phyloP scores from a whole-genome alignment of 2,797 vertebrate species.

The Oceanodroma leucorhoa region DNA sequence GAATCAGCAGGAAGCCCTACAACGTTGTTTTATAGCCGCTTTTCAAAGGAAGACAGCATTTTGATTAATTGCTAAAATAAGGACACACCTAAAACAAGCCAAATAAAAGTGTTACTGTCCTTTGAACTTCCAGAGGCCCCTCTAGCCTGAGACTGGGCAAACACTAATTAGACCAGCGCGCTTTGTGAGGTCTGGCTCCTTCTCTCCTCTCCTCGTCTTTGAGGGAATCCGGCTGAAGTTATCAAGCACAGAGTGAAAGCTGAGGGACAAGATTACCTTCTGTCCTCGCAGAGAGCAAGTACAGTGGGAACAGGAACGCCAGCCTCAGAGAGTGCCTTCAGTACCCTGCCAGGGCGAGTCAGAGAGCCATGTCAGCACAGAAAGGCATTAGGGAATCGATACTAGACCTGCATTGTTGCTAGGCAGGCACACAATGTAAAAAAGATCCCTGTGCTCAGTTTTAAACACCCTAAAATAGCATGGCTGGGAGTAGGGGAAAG shows the following conservation, averaged over 20 bases:
- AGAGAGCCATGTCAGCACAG: conserved; percentile 10
- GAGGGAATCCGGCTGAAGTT: not conserved
- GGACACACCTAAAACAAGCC: not conserved
- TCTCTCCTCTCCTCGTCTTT: not conserved
- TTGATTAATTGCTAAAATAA: not conserved
- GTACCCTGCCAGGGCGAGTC: conserved; percentile 68
- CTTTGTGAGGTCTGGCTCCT: not conserved
- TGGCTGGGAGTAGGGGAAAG: not conserved
- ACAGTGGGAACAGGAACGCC: conserved; percentile 80
- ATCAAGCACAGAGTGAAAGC: not conserved
- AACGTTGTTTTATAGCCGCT: not conserved
- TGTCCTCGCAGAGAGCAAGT: conserved; percentile 77
- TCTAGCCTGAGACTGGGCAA: not conserved
- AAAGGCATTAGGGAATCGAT: not conserved
- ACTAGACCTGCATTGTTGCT: not conserved
- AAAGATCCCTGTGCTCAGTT: not conserved
- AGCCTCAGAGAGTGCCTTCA: conserved; percentile 75
- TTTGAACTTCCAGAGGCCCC: not conserved
- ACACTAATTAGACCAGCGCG: not conserved
- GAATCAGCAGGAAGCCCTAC: not conserved
- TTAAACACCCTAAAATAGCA: not conserved
- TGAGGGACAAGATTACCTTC: conserved; percentile 65
- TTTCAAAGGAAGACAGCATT: not conserved
- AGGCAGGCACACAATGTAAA: not conserved
- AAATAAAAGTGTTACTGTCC: not conserved